A percentile compares a stretch with the other conserved stretches of the same genome.
Conservation (phyloP, 1,140 invertebrate genomes). For the Papilio xuthus region DNA sequence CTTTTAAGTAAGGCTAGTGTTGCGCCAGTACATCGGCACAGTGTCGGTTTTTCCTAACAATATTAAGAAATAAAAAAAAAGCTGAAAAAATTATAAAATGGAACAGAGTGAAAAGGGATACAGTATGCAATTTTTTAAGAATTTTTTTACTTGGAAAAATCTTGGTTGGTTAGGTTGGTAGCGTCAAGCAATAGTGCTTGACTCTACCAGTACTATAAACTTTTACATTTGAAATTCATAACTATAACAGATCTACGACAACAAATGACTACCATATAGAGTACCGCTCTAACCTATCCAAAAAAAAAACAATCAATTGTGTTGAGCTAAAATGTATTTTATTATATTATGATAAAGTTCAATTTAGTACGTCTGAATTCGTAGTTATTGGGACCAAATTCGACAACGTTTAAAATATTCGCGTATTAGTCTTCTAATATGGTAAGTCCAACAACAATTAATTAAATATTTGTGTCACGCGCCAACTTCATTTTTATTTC, state of each 20-base stretch:
- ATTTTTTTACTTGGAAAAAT: too few relatives aligned
- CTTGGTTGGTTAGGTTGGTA: too few relatives aligned
- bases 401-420: slow-evolving; percentile 35
- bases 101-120: too few relatives aligned
- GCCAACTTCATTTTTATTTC: slow-evolving; percentile 36
- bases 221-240: not conserved
- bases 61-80: too few relatives aligned
- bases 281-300: slow-evolving; percentile 29
- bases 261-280: slow-evolving; percentile 18
- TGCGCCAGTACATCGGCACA: too few relatives aligned
- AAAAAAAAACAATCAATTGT: not conserved
- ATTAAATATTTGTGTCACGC: slow-evolving; percentile 26
- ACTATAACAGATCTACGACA: slow-evolving; percentile 24
- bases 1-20: too few relatives aligned
- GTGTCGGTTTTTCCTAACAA: too few relatives aligned
- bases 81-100: too few relatives aligned
- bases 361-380: not conserved
- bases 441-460: slow-evolving; percentile 33
- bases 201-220: not conserved
- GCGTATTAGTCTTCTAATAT: slow-evolving; percentile 35
- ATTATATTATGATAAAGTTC: slow-evolving; percentile 17
- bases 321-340: not conserved
- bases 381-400: slow-evolving; percentile 29
- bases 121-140: too few relatives aligned
- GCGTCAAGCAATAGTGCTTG: too few relatives aligned